Evolutionary conservation across 2,888 invertebrate species (phyloP), one percentile per base, ranked within the genome.

Genomic region (Nezara viridula): DNA sequence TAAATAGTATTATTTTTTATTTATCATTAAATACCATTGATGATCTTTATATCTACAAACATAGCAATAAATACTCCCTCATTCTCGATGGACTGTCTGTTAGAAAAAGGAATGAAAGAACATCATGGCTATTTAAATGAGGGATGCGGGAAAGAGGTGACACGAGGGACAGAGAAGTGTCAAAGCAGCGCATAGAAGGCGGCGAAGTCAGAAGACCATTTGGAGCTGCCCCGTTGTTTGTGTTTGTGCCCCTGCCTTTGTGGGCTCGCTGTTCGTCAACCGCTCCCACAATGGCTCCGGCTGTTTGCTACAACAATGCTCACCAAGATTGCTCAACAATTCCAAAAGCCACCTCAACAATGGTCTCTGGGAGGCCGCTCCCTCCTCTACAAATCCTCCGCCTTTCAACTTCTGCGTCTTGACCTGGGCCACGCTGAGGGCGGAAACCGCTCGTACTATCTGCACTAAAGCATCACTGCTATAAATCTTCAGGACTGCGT

Each of bases 161-260:
- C 66, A 73, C 19, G 7, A 73, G 81, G 44, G 81, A 77, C 40
- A 73, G 66, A 77, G 37, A 77, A 77, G 40, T 77, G 77, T 81
- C 81, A 81, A 47, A 47, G 81, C 44, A 81, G 44, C 3, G 81
- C 40, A 81, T 81, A n/a, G 19, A 81, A 44, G 81, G 24, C 81
- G 81, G 81, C 44, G n/a, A 47, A 40, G 44, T 81, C 44, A 44
- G 44, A 81, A 47, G 81, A 24, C 77, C 77, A 77, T 77, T 24
- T 24, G 60, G 19, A 14, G 7, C 21, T 24, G 21, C 81, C 44
- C 44, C 81, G n/a, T 14, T 81, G 81, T 44, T 32, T 73, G 32
- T 73, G 66, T 73, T 37, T 32, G 32, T 32, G 66, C 19, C 66
- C 66, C 60, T 73, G 19, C 66, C 66, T 73, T 73, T 73, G 66